Evolutionary conservation across 2,113 vertebrate species (phyloP).

Genomic region (Embiotoca jacksoni): DNA sequence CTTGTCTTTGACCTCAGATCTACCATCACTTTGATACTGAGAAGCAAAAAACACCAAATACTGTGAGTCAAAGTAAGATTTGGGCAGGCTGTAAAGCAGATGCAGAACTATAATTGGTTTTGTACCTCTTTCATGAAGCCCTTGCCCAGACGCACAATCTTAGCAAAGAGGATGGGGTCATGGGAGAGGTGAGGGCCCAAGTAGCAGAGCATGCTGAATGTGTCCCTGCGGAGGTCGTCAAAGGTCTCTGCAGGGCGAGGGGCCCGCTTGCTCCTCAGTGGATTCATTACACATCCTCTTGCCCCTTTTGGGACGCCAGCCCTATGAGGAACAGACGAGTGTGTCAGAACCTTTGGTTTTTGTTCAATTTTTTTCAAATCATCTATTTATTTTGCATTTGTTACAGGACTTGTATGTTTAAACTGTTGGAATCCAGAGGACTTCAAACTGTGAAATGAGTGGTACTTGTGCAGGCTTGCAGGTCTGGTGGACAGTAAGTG

Average conservation of each 20-base stretch:
- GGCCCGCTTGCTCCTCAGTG: slow-evolving; percentile 89
- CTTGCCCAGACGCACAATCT: slow-evolving; percentile 96
- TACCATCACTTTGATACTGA: slow-evolving; percentile 80
- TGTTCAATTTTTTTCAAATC: background rate
- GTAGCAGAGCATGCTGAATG: slow-evolving; percentile 96
- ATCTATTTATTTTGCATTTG: background rate
- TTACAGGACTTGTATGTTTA: background rate
- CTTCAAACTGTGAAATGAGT: slow-evolving; percentile 1
- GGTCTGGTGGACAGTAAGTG: slow-evolving; percentile 14
- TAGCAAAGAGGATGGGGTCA: slow-evolving; percentile 96
- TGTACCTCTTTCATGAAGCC: slow-evolving; percentile 98
- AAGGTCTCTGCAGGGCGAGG: slow-evolving; percentile 91
- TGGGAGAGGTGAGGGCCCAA: slow-evolving; percentile 97
- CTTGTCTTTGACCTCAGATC: slow-evolving; percentile 73
- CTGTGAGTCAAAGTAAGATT: background rate
- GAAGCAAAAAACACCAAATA: slow-evolving; percentile 34
- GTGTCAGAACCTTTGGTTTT: slow-evolving; percentile 1
- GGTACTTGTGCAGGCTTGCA: background rate
- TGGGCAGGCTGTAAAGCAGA: background rate
- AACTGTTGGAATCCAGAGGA: background rate
- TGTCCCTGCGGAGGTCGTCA: slow-evolving; percentile 92
- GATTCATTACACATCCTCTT: slow-evolving; percentile 85
- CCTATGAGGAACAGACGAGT: slow-evolving; percentile 77
- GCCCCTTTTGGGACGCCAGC: slow-evolving; percentile 96
- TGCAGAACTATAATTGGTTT: background rate